phyloP scores from a whole-genome alignment of 2,113 vertebrate genomes.

The Gallinago undulata region DNA sequence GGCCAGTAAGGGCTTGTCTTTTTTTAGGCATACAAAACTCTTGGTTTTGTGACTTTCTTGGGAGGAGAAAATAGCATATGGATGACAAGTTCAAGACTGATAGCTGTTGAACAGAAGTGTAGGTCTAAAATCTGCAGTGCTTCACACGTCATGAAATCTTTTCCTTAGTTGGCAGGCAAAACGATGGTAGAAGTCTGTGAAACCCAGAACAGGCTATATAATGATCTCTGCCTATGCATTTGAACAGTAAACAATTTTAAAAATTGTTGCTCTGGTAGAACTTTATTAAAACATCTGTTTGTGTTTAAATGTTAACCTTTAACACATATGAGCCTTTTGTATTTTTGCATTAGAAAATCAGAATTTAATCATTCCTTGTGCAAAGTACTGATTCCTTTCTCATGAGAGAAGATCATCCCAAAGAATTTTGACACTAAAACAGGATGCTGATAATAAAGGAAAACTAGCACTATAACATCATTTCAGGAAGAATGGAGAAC shows the following conservation, averaged over 20 bases:
- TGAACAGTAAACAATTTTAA: neutral
- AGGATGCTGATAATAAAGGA: neutral
- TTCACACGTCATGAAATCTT: conserved; percentile 52
- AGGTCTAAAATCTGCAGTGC: conserved; percentile 50
- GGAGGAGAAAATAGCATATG: conserved; percentile 59
- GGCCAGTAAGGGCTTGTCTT: neutral
- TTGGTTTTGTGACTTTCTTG: conserved; percentile 7
- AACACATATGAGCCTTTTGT: neutral
- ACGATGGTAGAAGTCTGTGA: conserved; percentile 20
- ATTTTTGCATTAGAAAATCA: neutral
- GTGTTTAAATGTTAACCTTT: neutral
- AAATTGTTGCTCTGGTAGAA: neutral
- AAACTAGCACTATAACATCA: neutral
- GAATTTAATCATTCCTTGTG: neutral
- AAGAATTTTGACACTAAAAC: neutral
- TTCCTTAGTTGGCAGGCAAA: conserved; percentile 23
- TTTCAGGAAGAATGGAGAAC: neutral
- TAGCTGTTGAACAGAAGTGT: conserved; percentile 53
- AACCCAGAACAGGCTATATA: conserved; percentile 15
- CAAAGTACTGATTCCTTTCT: neutral
- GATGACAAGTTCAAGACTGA: conserved; percentile 50
- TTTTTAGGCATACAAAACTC: neutral
- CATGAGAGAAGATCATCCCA: neutral
- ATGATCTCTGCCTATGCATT: neutral
- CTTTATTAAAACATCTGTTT: neutral